These are phyloP conservation scores for Caretta caretta DNA, from an alignment of 2,113 vertebrate species.

Conservation along the genomic window DNA sequence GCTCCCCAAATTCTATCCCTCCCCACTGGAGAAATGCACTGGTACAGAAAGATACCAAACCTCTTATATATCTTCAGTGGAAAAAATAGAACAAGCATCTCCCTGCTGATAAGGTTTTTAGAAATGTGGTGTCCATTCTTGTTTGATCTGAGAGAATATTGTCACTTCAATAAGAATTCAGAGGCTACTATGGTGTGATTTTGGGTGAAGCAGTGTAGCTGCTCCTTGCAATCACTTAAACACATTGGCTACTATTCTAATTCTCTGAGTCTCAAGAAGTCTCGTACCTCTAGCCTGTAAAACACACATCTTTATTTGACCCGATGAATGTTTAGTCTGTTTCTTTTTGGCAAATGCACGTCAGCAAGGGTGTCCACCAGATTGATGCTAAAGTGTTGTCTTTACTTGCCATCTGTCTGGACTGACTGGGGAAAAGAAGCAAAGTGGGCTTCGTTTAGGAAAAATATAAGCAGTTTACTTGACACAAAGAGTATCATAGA, in stretches of 20 bases:
- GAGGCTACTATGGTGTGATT: background rate
- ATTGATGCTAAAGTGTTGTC: constrained; percentile 81
- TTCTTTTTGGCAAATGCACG: constrained; percentile 80
- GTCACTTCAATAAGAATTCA: background rate
- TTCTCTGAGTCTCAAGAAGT: constrained; percentile 71
- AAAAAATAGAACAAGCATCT: background rate
- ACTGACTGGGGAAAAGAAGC: constrained; percentile 75
- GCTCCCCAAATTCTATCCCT: background rate
- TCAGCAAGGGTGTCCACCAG: constrained; percentile 75
- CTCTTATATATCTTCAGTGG: background rate
- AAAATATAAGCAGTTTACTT: constrained; percentile 67
- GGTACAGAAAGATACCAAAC: fast-evolving
- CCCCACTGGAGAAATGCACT: background rate
- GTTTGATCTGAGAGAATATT: background rate
- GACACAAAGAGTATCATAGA: constrained; percentile 56
- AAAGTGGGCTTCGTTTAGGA: constrained; percentile 70
- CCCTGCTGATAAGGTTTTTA: constrained; percentile 11
- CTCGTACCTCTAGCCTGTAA: constrained; percentile 68
- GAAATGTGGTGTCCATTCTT: background rate
- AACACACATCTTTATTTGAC: constrained; percentile 77
- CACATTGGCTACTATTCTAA: constrained; percentile 44
- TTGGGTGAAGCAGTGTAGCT: background rate
- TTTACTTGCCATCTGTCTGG: constrained; percentile 81
- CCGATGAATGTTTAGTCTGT: constrained; percentile 83
- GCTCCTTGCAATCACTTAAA: constrained; percentile 65